These are phyloP conservation scores for Ectropis grisescens DNA, from an alignment of 1,140 invertebrate species.

Conservation along the genomic window DNA sequence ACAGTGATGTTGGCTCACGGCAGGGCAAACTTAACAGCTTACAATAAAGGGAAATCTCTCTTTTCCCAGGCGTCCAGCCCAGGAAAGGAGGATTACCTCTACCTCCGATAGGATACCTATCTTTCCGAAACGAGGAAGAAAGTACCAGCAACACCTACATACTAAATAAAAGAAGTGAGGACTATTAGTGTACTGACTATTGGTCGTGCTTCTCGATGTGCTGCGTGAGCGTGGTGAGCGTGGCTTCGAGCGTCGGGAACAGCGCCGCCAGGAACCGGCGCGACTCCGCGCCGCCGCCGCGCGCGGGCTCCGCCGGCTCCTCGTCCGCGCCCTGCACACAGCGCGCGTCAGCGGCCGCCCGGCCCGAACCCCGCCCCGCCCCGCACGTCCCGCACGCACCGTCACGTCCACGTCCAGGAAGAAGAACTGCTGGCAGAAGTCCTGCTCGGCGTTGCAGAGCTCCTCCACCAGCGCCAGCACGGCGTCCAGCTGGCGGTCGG, in stretches of 20 bases:
- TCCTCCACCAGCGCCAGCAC: slow-evolving; percentile 91
- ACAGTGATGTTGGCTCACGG: no score
- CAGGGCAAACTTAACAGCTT: no score
- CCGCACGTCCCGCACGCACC: slow-evolving; percentile 9
- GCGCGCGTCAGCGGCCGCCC: slow-evolving; percentile 25
- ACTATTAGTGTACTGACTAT: slow-evolving; percentile 81
- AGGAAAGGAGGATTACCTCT: no score
- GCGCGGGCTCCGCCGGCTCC: slow-evolving; percentile 28
- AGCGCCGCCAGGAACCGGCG: slow-evolving; percentile 88
- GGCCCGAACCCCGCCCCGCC: slow-evolving; percentile 21
- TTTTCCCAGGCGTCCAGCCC: no score
- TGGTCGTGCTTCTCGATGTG: slow-evolving; percentile 90
- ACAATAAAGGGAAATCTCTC: no score
- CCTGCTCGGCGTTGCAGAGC: slow-evolving; percentile 93
- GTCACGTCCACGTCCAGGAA: slow-evolving; percentile 77
- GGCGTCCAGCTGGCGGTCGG: slow-evolving; percentile 22
- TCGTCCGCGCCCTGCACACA: slow-evolving; percentile 24
- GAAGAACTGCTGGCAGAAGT: slow-evolving; percentile 96
- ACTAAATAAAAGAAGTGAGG: no score
- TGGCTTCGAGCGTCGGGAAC: slow-evolving; percentile 88
- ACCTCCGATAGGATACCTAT: no score
- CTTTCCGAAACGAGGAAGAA: no score
- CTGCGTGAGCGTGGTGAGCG: slow-evolving; percentile 87
- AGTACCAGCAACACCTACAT: no score
- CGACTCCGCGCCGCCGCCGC: slow-evolving; percentile 82